Evolutionary conservation across 2,888 invertebrate species (phyloP).

Genomic region (Sipha maydis): DNA sequence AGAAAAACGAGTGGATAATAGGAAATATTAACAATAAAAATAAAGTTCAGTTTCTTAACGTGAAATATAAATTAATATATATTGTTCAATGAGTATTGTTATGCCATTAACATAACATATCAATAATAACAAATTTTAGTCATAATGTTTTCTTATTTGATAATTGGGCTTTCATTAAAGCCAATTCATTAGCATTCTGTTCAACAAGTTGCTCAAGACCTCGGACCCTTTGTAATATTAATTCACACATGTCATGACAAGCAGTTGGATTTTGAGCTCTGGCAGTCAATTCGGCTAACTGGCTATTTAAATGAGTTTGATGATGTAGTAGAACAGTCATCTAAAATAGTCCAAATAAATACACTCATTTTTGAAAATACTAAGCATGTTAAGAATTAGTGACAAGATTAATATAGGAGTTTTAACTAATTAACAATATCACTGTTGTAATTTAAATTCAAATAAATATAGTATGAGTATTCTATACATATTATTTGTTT

Average conservation of each 20-base stretch:
- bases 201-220: conserved; percentile 64
- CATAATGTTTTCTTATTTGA: conserved; percentile 57
- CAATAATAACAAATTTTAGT: conserved; percentile 29
- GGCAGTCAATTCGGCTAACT: conserved; percentile 63
- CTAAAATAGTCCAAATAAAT: conserved; percentile 60
- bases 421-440: too few relatives aligned
- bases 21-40: not conserved
- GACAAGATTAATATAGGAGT: too few relatives aligned
- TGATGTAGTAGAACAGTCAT: conserved; percentile 65
- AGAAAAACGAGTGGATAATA: not conserved
- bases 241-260: conserved; percentile 64
- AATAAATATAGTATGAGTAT: too few relatives aligned
- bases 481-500: too few relatives aligned
- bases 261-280: conserved; percentile 62
- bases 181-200: conserved; percentile 64
- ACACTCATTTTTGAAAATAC: too few relatives aligned
- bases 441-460: too few relatives aligned
- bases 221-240: conserved; percentile 64
- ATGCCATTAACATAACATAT: conserved; percentile 18
- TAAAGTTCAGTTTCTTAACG: not conserved
- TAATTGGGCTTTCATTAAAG: conserved; percentile 63
- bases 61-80: conserved; percentile 33
- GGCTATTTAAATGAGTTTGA: conserved; percentile 64
- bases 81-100: conserved; percentile 51
- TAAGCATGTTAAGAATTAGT: too few relatives aligned